Conservation (phyloP, 2,888 invertebrate genomes). For the Tetragnatha montana region DNA sequence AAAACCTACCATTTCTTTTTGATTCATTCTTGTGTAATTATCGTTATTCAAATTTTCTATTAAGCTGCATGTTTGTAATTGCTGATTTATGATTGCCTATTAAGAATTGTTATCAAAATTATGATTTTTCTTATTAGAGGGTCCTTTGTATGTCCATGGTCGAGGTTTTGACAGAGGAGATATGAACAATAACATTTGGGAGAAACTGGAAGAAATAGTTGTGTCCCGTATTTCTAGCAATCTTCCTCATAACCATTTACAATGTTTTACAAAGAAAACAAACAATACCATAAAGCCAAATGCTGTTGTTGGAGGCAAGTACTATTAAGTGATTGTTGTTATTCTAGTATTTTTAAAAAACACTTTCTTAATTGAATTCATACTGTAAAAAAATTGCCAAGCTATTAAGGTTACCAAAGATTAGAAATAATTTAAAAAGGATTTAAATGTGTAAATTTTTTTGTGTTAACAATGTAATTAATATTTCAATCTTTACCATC, state of each 20-base stretch:
- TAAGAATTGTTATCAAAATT: background rate
- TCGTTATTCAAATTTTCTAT: too few relatives aligned
- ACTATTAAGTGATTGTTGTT: background rate
- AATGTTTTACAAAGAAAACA: conserved; percentile 81
- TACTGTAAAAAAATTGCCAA: too few relatives aligned
- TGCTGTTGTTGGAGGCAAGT: conserved; percentile 83
- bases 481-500: too few relatives aligned
- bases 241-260: conserved; percentile 82
- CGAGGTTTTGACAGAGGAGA: conserved; percentile 66
- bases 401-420: too few relatives aligned
- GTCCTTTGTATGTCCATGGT: conserved; percentile 33
- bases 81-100: too few relatives aligned
- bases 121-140: conserved; percentile 26
- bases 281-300: conserved; percentile 80
- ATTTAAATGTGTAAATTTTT: too few relatives aligned
- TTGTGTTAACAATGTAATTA: too few relatives aligned
- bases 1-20: too few relatives aligned
- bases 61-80: too few relatives aligned
- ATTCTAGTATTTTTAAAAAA: background rate
- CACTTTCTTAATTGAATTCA: background rate
- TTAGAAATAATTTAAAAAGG: too few relatives aligned
- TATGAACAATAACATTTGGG: conserved; percentile 70
- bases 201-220: conserved; percentile 74
- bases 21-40: too few relatives aligned
- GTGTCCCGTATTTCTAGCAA: conserved; percentile 72